These are phyloP conservation scores for Clinocottus analis DNA, from an alignment of 2,113 vertebrate species.

Conservation along the genomic window DNA sequence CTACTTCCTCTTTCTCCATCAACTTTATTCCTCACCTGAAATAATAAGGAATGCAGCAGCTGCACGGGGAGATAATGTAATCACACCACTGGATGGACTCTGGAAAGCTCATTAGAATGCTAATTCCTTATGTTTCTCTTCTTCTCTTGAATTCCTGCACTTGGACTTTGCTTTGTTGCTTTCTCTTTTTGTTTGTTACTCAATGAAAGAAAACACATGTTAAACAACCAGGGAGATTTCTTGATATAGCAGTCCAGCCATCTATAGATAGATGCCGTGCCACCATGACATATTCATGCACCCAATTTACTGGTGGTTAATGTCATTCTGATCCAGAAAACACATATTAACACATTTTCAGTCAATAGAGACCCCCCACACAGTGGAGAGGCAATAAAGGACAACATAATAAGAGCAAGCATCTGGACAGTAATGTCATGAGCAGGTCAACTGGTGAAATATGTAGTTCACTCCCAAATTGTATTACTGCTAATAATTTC, in stretches of 20 bases:
- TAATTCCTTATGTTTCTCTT: conserved; percentile 24
- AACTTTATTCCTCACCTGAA: conserved; percentile 24
- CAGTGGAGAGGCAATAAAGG: conserved; percentile 42
- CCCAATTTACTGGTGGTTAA: background rate
- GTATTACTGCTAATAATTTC: conserved; percentile 49
- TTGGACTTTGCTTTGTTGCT: background rate
- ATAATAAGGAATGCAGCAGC: conserved; percentile 28
- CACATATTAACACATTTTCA: conserved; percentile 1
- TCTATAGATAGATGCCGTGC: background rate
- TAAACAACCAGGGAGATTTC: background rate
- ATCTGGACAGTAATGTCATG: conserved; percentile 3
- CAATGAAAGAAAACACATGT: background rate
- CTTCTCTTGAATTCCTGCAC: background rate
- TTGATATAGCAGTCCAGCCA: background rate
- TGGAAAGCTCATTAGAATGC: conserved; percentile 18
- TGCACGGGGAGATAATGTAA: conserved; percentile 29
- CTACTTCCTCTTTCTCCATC: conserved; percentile 13
- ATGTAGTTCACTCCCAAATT: conserved; percentile 39
- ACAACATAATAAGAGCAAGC: conserved; percentile 30
- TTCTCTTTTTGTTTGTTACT: background rate
- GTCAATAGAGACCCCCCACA: conserved; percentile 28
- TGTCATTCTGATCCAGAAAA: background rate
- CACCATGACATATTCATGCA: background rate
- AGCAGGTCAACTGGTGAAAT: conserved; percentile 26
- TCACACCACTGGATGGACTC: conserved; percentile 2